These are phyloP conservation scores for Caenorhabditis auriculariae DNA, from an alignment of 2,888 invertebrate genomes.

Conservation along the genomic window DNA sequence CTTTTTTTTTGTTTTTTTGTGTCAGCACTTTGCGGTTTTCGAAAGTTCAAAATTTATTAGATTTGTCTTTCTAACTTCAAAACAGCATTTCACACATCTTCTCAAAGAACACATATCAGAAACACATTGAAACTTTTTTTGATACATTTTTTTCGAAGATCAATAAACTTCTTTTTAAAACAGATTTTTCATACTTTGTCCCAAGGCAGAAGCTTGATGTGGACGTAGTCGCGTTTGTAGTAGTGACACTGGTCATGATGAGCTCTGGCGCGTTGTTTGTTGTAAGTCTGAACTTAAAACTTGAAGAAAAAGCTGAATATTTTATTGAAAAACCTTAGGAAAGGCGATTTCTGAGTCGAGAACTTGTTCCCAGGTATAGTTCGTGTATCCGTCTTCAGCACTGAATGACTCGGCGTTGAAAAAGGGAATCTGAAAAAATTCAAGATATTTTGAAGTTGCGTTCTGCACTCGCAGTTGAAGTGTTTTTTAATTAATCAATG, in stretches of 20 bases:
- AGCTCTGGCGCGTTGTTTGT: slow-evolving; percentile 36
- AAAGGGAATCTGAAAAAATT: slow-evolving; percentile 45
- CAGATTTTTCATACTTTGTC: slow-evolving; percentile 4
- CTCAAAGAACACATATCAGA: too few species aligned
- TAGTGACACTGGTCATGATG: slow-evolving; percentile 50
- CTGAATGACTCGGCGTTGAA: slow-evolving; percentile 50
- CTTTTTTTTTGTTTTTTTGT: too few species aligned
- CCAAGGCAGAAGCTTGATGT: slow-evolving; percentile 38
- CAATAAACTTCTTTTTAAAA: too few species aligned
- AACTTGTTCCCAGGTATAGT: slow-evolving; percentile 58
- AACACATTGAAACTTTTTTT: too few species aligned
- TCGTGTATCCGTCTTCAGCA: slow-evolving; percentile 33
- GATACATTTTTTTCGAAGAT: too few species aligned
- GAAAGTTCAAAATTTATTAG: too few species aligned
- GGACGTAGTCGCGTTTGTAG: slow-evolving; percentile 41
- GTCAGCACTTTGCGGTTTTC: too few species aligned
- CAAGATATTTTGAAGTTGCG: too few species aligned
- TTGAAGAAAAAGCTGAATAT: not conserved
- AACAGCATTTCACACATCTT: too few species aligned
- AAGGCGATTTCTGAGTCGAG: slow-evolving; percentile 52
- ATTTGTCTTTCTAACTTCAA: too few species aligned
- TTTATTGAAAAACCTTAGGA: slow-evolving; percentile 29
- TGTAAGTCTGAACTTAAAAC: slow-evolving; percentile 14
- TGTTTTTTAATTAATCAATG: too few species aligned
- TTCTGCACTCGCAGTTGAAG: too few species aligned